Conservation (phyloP, 2,113 vertebrate genomes). For the Hippocampus zosterae region DNA sequence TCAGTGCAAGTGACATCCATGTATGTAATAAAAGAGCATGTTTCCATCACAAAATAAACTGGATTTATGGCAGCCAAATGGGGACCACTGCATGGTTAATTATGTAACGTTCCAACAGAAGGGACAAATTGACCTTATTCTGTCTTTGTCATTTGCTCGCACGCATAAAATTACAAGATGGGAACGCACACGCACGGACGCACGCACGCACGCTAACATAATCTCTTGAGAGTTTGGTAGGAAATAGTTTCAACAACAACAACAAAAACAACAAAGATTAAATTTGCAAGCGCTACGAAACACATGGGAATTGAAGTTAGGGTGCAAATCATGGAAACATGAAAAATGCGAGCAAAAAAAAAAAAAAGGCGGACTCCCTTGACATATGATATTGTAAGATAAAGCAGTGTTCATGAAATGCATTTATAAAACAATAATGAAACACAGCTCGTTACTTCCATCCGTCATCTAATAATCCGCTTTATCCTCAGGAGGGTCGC, state of each 20-base stretch:
- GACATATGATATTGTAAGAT: too few relatives aligned
- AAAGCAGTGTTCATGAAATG: neutral
- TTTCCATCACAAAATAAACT: constrained; percentile 14
- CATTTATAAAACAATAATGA: neutral
- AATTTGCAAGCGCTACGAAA: neutral
- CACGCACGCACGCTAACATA: neutral
- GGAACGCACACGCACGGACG: neutral
- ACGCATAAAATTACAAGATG: neutral
- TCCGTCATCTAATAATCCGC: too few relatives aligned
- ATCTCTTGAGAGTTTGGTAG: neutral
- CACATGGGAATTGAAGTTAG: neutral
- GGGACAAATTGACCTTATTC: constrained; percentile 55
- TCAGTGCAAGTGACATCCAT: neutral
- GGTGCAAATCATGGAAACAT: neutral
- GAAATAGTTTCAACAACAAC: neutral
- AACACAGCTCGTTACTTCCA: too few relatives aligned
- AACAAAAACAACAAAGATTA: neutral
- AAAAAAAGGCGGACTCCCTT: too few relatives aligned
- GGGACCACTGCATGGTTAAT: constrained; percentile 33
- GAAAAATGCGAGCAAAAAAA: too few relatives aligned
- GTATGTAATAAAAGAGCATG: constrained; percentile 3
- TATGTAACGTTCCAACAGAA: constrained; percentile 43
- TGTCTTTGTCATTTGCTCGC: constrained; percentile 10
- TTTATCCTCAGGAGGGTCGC: too few relatives aligned
- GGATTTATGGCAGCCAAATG: neutral